These are phyloP conservation scores for Oryzias javanicus DNA, from an alignment of 2,113 vertebrate genomes.

Conservation along the genomic window DNA sequence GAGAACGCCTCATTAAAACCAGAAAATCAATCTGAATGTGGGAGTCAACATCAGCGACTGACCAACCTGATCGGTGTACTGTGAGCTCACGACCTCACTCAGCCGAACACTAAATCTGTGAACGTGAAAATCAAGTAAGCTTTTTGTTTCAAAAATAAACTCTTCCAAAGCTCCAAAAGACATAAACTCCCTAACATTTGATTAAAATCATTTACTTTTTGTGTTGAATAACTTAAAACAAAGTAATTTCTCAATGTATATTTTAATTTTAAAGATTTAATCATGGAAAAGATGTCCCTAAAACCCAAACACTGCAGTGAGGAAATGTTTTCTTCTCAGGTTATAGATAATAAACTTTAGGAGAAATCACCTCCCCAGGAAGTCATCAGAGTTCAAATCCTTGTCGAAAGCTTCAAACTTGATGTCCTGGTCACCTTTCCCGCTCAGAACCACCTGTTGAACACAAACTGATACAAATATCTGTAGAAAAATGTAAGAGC, in stretches of 20 bases:
- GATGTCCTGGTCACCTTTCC: constrained; percentile 76
- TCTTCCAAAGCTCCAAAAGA: no score
- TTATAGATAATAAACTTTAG: neutral
- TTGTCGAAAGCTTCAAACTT: constrained; percentile 87
- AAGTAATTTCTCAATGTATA: no score
- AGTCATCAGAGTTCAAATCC: constrained; percentile 89
- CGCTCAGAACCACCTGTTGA: constrained; percentile 78
- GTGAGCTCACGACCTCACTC: constrained; percentile 64
- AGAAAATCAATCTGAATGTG: neutral
- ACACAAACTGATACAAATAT: constrained; percentile 1
- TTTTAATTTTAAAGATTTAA: no score
- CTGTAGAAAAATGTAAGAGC: neutral
- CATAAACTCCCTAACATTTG: no score
- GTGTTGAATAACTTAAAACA: no score
- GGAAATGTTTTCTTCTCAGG: no score
- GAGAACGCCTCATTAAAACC: neutral
- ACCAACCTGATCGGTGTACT: constrained; percentile 73
- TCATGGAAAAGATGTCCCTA: no score
- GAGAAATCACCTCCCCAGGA: constrained; percentile 83
- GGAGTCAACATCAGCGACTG: neutral
- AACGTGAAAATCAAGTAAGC: constrained; percentile 9
- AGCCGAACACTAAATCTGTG: constrained; percentile 67
- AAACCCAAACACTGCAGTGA: no score
- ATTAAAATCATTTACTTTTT: no score
- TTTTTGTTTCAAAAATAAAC: no score